Percentiles rank a stretch among this genome's conserved stretches.
phyloP scores from a whole-genome alignment of 2,113 vertebrate genomes.

The Entomyzon cyanotis region DNA sequence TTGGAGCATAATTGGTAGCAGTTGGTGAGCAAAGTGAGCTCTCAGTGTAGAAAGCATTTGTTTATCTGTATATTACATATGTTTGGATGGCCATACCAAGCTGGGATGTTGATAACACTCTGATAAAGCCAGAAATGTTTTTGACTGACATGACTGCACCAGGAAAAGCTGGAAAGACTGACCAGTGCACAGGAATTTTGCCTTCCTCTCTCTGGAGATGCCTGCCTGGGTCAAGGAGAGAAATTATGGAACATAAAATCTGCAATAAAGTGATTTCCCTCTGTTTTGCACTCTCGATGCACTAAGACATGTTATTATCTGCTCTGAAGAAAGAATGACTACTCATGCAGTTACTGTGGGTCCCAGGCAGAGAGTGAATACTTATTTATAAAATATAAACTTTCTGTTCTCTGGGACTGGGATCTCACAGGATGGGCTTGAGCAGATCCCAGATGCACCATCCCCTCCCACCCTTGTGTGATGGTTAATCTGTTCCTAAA shows the following conservation, averaged over 20 bases:
- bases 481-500: not conserved
- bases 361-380: not conserved
- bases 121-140: not conserved
- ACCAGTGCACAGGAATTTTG: not conserved
- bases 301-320: not conserved
- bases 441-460: not conserved
- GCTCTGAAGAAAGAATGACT: not conserved
- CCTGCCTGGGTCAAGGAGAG: not conserved
- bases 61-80: too few species aligned
- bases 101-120: not conserved
- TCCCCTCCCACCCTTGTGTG: fast-evolving
- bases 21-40: not conserved
- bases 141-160: not conserved
- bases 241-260: not conserved
- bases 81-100: not conserved
- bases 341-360: not conserved
- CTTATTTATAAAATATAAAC: not conserved
- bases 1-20: not conserved
- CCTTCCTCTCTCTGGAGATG: not conserved
- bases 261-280: not conserved
- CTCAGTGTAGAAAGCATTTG: fast-evolving
- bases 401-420: not conserved
- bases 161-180: not conserved
- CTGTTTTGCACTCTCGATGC: not conserved
- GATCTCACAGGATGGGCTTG: not conserved